Evolutionary conservation across 2,888 invertebrate genomes (phyloP).

Genomic region (Heterodera filipjevi): DNA sequence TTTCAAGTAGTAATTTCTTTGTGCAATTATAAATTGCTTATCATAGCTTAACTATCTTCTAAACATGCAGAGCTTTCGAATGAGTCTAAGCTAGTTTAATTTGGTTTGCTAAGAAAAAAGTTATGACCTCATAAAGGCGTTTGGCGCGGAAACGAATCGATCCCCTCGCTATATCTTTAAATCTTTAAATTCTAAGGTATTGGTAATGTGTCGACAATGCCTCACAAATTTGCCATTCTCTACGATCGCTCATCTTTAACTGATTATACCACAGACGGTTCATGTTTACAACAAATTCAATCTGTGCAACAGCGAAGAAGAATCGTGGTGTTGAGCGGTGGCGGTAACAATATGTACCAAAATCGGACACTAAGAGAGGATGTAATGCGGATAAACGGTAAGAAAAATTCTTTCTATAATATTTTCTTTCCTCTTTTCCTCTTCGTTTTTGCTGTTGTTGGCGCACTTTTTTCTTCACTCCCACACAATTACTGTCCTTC

Average conservation of each 20-base stretch:
- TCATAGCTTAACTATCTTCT: too few relatives aligned
- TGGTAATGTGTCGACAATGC: background rate
- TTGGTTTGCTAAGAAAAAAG: too few relatives aligned
- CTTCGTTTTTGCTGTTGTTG: too few relatives aligned
- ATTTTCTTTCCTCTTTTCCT: too few relatives aligned
- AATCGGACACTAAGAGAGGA: background rate
- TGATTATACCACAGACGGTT: background rate
- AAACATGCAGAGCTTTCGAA: too few relatives aligned
- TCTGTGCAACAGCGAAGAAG: background rate
- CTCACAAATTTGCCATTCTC: background rate
- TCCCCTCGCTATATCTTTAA: too few relatives aligned
- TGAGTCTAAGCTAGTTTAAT: too few relatives aligned
- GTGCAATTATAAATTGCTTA: too few relatives aligned
- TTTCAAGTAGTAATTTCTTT: too few relatives aligned
- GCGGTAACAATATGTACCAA: background rate
- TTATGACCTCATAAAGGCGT: too few relatives aligned
- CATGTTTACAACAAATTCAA: background rate
- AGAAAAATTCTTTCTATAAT: background rate
- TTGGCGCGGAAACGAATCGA: too few relatives aligned
- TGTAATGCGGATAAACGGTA: constrained; percentile 10
- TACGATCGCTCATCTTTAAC: background rate
- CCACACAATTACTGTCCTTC: background rate
- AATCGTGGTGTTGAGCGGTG: background rate
- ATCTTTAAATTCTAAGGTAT: background rate
- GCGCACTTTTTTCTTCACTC: too few relatives aligned